Evolutionary conservation across 1,140 invertebrate species (phyloP), one percentile per base, ranked within the genome.

Genomic region (Oryzaephilus surinamensis): DNA sequence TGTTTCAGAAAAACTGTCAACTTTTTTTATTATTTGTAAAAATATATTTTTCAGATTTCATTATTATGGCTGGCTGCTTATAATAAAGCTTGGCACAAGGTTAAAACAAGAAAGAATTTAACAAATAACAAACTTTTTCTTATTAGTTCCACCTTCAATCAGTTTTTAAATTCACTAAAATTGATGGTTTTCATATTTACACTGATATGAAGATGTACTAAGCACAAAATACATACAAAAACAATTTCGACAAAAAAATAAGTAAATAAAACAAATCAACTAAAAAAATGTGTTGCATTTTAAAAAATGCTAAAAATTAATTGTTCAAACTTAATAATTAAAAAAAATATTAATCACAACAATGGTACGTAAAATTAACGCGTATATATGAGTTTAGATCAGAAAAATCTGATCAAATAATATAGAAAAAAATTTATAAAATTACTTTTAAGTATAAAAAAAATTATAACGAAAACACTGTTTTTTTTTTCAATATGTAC

Each of bases 301-400:
- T 26, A 11, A 23, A 46, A n/a, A n/a, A 40, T 49, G 43, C 46
- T n/a, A n/a, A n/a, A n/a, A n/a, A n/a, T n/a, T n/a, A n/a, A n/a
- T n/a, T n/a, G n/a, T n/a, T n/a, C n/a, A n/a, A n/a, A n/a, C n/a
- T n/a, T n/a, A 51, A 43, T 43, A 45, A 45, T 45, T 38, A 51
- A 58, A 55, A 52, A 58, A 52, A 58, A 58, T 54, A 57, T 50
- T 43, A 50, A 58, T 57, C 54, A 58, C 56, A 58, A 58, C 56
- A 58, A 51, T 43, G 32, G 43, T 55, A 57, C 46, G 47, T 46
- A 55, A 46, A 53, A 48, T 51, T n/a, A 49, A 51, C 47, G 40
- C n/a, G n/a, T n/a, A n/a, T 47, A 41, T 48, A 50, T 49, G 39
- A 50, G 43, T 49, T 51, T 51, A 36, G 43, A 54, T 48, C 51